phyloP scores from a whole-genome alignment of 1,140 invertebrate species.

The Aphelinus certus region DNA sequence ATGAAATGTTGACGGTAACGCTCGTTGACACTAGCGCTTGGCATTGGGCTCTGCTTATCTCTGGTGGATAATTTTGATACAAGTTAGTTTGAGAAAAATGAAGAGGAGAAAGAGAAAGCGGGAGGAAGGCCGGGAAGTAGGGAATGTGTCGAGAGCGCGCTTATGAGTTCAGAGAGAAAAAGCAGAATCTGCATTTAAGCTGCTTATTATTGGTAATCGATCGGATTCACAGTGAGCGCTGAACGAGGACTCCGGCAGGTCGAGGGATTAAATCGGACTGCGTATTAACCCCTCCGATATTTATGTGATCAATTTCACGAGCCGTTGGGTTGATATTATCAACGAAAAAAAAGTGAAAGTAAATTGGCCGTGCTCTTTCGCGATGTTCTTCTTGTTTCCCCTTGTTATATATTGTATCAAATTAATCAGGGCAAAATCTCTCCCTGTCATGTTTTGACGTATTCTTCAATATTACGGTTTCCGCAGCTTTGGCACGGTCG shows the following conservation, averaged over 20 bases:
- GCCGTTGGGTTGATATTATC: conserved; percentile 30
- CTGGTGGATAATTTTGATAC: too few species aligned
- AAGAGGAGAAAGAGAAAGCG: neutral
- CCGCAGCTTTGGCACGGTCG: too few species aligned
- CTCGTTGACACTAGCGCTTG: too few species aligned
- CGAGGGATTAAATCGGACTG: conserved; percentile 46
- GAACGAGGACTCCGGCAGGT: conserved; percentile 47
- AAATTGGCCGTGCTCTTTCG: conserved; percentile 30
- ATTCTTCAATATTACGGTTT: too few species aligned
- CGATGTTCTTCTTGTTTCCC: neutral
- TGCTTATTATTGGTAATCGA: conserved; percentile 61
- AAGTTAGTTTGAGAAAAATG: neutral
- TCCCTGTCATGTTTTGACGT: too few species aligned
- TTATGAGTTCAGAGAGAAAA: neutral
- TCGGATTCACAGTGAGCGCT: conserved; percentile 53
- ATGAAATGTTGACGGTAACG: too few species aligned
- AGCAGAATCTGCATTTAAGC: conserved; percentile 15
- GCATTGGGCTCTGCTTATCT: too few species aligned
- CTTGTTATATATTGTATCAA: too few species aligned
- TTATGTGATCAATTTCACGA: conserved; percentile 37
- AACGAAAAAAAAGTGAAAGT: conserved; percentile 26
- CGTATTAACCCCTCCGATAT: conserved; percentile 36
- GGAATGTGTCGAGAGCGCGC: neutral
- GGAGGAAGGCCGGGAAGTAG: neutral
- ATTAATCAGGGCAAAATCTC: too few species aligned